Percentiles rank a stretch among this genome's conserved stretches.
phyloP scores from a whole-genome alignment of 37 sponge, comb jelly and placozoan genomes.

The Mnemiopsis leidyi region DNA sequence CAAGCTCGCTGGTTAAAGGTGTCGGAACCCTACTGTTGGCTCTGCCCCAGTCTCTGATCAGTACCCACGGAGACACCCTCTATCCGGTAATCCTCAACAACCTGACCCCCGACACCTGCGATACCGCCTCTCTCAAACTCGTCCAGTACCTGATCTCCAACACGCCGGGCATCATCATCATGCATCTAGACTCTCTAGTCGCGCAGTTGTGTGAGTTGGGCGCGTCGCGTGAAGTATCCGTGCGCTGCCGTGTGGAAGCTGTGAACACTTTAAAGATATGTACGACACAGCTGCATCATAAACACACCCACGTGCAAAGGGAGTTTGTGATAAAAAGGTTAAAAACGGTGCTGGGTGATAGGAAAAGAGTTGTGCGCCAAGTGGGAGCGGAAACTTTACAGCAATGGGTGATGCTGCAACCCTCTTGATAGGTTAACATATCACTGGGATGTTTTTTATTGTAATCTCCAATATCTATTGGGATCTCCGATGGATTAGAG shows the following conservation, averaged over 20 bases:
- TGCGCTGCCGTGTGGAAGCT: not conserved
- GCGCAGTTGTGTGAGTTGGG: not conserved
- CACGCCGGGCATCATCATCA: not conserved
- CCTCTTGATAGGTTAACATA: no score
- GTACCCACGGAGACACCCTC: slow-evolving; percentile 11
- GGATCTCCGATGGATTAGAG: no score
- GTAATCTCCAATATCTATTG: no score
- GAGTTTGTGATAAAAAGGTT: not conserved
- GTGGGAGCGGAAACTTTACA: not conserved
- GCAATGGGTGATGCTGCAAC: slow-evolving; percentile 13
- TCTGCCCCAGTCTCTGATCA: slow-evolving; percentile 36
- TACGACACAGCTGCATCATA: not conserved
- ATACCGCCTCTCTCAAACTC: not conserved
- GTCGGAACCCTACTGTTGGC: not conserved
- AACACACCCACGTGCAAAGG: slow-evolving; percentile 3
- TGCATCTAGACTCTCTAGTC: slow-evolving; percentile 25
- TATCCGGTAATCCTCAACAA: slow-evolving; percentile 19
- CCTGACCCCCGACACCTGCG: not conserved
- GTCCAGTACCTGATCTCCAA: not conserved
- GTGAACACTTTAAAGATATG: not conserved
- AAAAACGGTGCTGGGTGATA: not conserved
- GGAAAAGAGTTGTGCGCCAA: slow-evolving; percentile 8
- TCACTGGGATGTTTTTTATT: no score
- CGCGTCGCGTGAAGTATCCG: not conserved
- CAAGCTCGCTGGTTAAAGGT: not conserved